A percentile compares a stretch with the other conserved stretches of the same genome.
Conservation (phyloP, 2,888 invertebrate genomes). For the Dryomyza anilis region DNA sequence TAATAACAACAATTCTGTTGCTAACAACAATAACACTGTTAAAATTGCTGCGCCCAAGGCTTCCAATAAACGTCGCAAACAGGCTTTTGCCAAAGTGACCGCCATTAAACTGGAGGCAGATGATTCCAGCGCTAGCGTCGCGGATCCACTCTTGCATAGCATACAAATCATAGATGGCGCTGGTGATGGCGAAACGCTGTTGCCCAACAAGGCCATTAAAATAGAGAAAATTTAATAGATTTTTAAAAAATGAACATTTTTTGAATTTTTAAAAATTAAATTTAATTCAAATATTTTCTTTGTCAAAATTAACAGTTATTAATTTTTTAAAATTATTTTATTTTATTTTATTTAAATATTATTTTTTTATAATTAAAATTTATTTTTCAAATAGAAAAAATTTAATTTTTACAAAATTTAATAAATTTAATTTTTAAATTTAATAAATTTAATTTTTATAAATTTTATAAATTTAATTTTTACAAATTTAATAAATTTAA, state of each 20-base stretch:
- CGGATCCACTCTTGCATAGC: slow-evolving; percentile 33
- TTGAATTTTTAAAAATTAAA: neutral
- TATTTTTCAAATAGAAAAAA: no score
- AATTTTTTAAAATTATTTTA: no score
- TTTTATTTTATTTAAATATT: no score
- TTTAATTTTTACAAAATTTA: no score
- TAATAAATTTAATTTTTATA: no score
- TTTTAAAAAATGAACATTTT: no score
- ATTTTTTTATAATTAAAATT: no score
- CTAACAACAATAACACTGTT: slow-evolving; percentile 38
- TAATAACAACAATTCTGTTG: slow-evolving; percentile 35
- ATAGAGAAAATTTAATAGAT: slow-evolving; percentile 40
- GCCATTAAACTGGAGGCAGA: slow-evolving; percentile 36
- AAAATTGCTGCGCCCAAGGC: slow-evolving; percentile 33
- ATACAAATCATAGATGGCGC: slow-evolving; percentile 47
- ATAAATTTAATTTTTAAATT: no score
- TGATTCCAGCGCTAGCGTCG: slow-evolving; percentile 16
- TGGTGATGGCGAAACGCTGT: no score
- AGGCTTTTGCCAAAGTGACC: slow-evolving; percentile 35
- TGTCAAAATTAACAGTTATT: neutral
- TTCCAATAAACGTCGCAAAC: slow-evolving; percentile 44
- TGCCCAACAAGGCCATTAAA: slow-evolving; percentile 50
- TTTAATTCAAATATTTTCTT: neutral
- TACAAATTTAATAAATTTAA: no score
- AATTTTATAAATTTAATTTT: no score